Evolutionary conservation across 2,888 invertebrate species (phyloP).

Genomic region (Rhogogaster chlorosoma): DNA sequence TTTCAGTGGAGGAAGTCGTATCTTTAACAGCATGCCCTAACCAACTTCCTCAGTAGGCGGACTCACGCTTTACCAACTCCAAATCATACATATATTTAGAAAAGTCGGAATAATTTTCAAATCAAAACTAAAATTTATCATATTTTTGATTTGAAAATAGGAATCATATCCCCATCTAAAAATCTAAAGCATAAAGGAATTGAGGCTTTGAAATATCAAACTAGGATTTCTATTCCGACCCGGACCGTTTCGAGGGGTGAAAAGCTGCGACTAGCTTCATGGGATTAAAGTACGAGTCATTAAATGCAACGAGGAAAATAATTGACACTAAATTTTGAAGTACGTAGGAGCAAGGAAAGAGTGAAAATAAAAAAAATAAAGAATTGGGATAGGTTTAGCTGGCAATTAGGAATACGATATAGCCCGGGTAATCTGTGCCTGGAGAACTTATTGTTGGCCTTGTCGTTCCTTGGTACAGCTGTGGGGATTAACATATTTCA

Average conservation of each 20-base stretch:
- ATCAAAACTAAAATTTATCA: too few species aligned
- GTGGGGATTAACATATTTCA: conserved; percentile 41
- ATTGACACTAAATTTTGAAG: not conserved
- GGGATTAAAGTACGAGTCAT: not conserved
- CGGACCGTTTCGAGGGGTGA: too few species aligned
- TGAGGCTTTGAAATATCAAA: too few species aligned
- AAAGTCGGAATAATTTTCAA: too few species aligned
- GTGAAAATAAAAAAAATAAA: not conserved
- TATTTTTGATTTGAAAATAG: too few species aligned
- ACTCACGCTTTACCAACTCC: not conserved
- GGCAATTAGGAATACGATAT: conserved; percentile 24
- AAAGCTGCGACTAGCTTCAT: too few species aligned
- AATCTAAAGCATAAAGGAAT: too few species aligned
- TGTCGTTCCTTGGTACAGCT: conserved; percentile 25
- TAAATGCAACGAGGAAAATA: not conserved
- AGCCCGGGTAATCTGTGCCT: conserved; percentile 16
- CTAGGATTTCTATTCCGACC: too few species aligned
- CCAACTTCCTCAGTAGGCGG: not conserved
- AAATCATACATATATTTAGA: not conserved
- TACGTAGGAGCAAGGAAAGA: not conserved
- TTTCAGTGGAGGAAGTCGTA: conserved; percentile 5
- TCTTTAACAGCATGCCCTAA: not conserved
- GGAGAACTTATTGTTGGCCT: conserved; percentile 38
- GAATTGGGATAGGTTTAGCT: not conserved
- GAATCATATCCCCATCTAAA: too few species aligned